Conservation (phyloP, 2,888 invertebrate species). For the Linnaemya tessellans region DNA sequence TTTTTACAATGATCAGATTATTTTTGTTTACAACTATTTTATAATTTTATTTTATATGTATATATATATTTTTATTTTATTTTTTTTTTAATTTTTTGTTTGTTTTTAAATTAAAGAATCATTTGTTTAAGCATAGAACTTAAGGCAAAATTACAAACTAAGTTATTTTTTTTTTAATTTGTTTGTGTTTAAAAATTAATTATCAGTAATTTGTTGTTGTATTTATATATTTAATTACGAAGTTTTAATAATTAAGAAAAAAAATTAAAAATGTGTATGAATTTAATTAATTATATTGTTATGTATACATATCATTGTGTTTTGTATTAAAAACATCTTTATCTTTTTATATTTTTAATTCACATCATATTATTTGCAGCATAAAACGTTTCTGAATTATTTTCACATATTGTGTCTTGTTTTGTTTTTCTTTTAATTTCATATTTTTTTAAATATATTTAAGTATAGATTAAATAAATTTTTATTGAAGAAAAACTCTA, state of each 20-base stretch:
- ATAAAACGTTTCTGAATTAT: slow-evolving; percentile 68
- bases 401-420: neutral
- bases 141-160: slow-evolving; percentile 82
- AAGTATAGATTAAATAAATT: neutral
- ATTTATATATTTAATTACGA: slow-evolving; percentile 40
- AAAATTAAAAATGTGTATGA: slow-evolving; percentile 63
- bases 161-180: slow-evolving; percentile 74
- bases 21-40: slow-evolving; percentile 71
- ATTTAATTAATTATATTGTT: slow-evolving; percentile 35
- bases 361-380: slow-evolving; percentile 61
- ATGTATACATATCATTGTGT: slow-evolving; percentile 54
- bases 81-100: no score
- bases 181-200: slow-evolving; percentile 62
- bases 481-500: slow-evolving; percentile 8
- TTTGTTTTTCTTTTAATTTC: neutral
- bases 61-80: slow-evolving; percentile 73
- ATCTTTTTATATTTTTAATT: slow-evolving; percentile 50
- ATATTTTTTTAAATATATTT: neutral
- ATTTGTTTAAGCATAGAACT: slow-evolving; percentile 80
- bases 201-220: slow-evolving; percentile 58
- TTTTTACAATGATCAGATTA: slow-evolving; percentile 65
- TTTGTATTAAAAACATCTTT: slow-evolving; percentile 49
- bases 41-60: slow-evolving; percentile 65
- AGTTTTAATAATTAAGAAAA: slow-evolving; percentile 30
- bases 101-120: slow-evolving; percentile 73